A percentile compares a stretch with the other conserved stretches of the same genome.
These are phyloP conservation scores for Frankliniella intonsa DNA, from an alignment of 2,888 invertebrate species.

Conservation along the genomic window DNA sequence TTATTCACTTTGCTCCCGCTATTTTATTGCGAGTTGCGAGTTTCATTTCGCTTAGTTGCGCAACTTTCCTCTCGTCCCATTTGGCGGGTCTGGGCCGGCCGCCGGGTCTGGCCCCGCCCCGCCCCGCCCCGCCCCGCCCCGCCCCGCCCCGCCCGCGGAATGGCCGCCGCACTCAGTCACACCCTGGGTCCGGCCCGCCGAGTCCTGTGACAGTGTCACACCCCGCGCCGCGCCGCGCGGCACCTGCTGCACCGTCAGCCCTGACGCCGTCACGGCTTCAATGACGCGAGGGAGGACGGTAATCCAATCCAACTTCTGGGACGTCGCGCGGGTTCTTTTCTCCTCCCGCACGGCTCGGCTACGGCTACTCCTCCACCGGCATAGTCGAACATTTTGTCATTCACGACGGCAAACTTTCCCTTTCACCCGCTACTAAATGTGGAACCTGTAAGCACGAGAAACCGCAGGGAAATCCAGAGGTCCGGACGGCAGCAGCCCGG, in stretches of 20 bases:
- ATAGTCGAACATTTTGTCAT: not conserved
- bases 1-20: slow-evolving; percentile 22
- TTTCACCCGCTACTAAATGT: too few species aligned
- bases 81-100: not conserved
- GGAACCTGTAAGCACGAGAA: too few species aligned
- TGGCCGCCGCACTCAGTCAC: not conserved
- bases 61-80: slow-evolving; percentile 20
- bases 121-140: not conserved
- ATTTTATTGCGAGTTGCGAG: slow-evolving; percentile 20
- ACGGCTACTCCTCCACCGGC: not conserved
- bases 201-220: not conserved
- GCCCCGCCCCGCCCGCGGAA: not conserved
- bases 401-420: not conserved
- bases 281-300: too few species aligned
- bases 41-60: slow-evolving; percentile 26
- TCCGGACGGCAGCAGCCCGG: not conserved
- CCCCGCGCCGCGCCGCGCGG: not conserved
- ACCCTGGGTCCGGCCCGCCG: not conserved
- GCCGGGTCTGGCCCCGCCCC: not conserved
- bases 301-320: not conserved
- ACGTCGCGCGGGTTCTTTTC: not conserved
- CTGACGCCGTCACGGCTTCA: too few species aligned
- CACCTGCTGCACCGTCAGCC: too few species aligned
- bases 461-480: not conserved
- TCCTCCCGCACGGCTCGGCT: not conserved